Percentiles rank a stretch among this genome's conserved stretches.
These are phyloP conservation scores for Nymphalis polychloros DNA, from an alignment of 2,888 invertebrate genomes.

Conservation along the genomic window DNA sequence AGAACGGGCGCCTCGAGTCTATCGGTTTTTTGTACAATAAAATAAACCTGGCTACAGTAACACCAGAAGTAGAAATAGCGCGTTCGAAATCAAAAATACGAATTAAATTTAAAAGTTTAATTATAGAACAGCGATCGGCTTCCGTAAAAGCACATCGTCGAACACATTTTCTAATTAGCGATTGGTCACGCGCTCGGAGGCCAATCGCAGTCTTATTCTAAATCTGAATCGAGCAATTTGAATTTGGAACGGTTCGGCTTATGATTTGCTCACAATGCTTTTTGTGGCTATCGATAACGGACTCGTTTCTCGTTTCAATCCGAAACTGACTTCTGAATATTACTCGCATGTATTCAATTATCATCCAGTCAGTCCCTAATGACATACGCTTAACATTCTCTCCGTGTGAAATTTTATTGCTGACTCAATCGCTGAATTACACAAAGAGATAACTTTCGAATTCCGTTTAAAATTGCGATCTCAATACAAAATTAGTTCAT, in stretches of 20 bases:
- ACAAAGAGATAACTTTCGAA: slow-evolving; percentile 19
- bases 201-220: slow-evolving; percentile 63
- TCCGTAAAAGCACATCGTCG: slow-evolving; percentile 68
- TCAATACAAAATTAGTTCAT: slow-evolving; percentile 20
- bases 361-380: slow-evolving; percentile 37
- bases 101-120: slow-evolving; percentile 75
- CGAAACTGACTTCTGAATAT: slow-evolving; percentile 43
- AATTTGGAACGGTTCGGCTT: slow-evolving; percentile 73
- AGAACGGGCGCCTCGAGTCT: slow-evolving; percentile 35
- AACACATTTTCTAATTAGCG: slow-evolving; percentile 80
- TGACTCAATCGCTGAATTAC: slow-evolving; percentile 21
- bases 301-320: slow-evolving; percentile 42
- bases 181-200: slow-evolving; percentile 78
- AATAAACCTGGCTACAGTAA: slow-evolving; percentile 47
- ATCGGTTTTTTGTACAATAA: slow-evolving; percentile 31
- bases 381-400: slow-evolving; percentile 28
- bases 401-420: slow-evolving; percentile 2
- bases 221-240: slow-evolving; percentile 75
- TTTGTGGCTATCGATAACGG: slow-evolving; percentile 47
- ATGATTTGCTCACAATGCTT: slow-evolving; percentile 47
- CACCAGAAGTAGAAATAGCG: slow-evolving; percentile 62
- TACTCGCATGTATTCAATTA: slow-evolving; percentile 44
- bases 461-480: slow-evolving; percentile 17
- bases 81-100: slow-evolving; percentile 71
- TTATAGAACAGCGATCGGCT: slow-evolving; percentile 75